phyloP scores from a whole-genome alignment of 2,888 invertebrate genomes.

The Dolichomitus sp. region DNA sequence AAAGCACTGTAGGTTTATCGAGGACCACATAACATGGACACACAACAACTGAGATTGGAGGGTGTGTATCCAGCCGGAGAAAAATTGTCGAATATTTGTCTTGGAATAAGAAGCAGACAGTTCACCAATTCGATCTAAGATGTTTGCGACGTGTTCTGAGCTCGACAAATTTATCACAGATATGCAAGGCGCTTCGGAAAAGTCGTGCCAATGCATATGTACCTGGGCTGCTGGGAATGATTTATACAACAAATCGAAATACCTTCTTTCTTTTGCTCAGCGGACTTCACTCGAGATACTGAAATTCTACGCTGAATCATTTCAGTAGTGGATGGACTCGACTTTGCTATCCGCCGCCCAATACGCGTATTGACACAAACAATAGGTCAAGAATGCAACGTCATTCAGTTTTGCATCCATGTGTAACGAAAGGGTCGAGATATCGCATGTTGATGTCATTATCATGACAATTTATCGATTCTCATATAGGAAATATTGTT shows the following conservation, averaged over 20 bases:
- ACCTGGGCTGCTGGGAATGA: constrained; percentile 33
- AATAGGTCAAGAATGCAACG: neutral
- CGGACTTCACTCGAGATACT: constrained; percentile 8
- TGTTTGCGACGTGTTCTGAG: constrained; percentile 19
- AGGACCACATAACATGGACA: constrained; percentile 33
- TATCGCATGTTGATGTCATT: neutral
- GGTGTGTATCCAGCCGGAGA: neutral
- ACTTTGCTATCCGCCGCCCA: constrained; percentile 10
- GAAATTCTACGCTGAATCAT: constrained; percentile 4
- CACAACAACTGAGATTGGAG: neutral
- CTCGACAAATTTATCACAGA: constrained; percentile 53
- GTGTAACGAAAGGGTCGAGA: constrained; percentile 10
- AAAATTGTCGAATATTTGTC: constrained; percentile 36
- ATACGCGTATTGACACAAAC: constrained; percentile 1
- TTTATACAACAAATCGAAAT: constrained; percentile 43
- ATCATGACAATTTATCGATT: constrained; percentile 9
- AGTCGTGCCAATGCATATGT: neutral
- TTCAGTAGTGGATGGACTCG: constrained; percentile 5
- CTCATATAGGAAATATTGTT: neutral
- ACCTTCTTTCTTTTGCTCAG: constrained; percentile 40
- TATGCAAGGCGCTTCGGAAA: neutral
- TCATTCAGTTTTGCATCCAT: neutral
- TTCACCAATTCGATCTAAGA: constrained; percentile 30
- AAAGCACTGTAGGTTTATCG: constrained; percentile 29
- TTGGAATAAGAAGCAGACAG: constrained; percentile 20